Evolutionary conservation across 2,113 vertebrate genomes (phyloP), one percentile per base, ranked within the genome.

Genomic region (Sialia sialis): DNA sequence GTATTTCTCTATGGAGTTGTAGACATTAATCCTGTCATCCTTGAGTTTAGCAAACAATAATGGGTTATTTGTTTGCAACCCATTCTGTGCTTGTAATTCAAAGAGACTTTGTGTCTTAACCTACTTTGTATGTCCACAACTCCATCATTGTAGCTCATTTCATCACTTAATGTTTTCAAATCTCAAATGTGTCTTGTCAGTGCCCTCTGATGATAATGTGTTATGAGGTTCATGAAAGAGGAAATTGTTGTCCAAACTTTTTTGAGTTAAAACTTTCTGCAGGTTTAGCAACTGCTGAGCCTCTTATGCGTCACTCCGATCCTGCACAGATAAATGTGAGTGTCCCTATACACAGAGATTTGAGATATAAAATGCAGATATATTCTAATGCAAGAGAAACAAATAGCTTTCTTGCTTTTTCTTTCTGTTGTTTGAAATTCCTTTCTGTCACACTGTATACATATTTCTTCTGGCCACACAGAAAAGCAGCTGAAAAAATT

Each of bases 401-500:
- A 58, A 81, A 64, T 8, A 27, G 26, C 26, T 86, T 62, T 77
- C 90, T 82, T 85, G 66, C 70, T 55, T 74, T 80, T 96, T 92
- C 74, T 70, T 66, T 89, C 87, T 94, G 84, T 76, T 94, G 66
- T 38, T 93, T 94, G 87, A 78, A 67, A 84, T 39, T 78, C 94
- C 39, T 77, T 91, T 73, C 91, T 94, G 88, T 83, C 77, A 77
- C 43, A 77, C 62, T 38, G 29, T n/a, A 54, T 69, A 27, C 52
- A 90, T 84, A 58, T 49, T 89, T 89, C 82, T 89, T 73, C 54
- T 88, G 79, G 83, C 90, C 83, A 56, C 80, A 80, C n/a, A 93
- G 95, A 59, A 80, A 64, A 26, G 44, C 70, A 95, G 90, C 89
- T 96, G 95, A 90, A 97, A 96, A 91, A 97, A 97, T 79, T 91